Conservation (phyloP, 1,140 invertebrate genomes). For the Vanessa tameamea region DNA sequence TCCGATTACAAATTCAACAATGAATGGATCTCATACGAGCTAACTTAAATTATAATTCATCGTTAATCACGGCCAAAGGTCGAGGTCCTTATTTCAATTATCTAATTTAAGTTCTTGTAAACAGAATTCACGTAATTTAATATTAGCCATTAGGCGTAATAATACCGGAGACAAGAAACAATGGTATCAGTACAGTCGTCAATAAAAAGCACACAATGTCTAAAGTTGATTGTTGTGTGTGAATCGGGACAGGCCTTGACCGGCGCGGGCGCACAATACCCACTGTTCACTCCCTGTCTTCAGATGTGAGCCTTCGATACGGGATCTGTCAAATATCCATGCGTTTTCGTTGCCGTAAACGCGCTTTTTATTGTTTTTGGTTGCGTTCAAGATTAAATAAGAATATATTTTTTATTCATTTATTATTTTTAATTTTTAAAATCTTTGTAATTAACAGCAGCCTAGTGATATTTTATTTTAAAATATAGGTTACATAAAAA, state of each 20-base stretch:
- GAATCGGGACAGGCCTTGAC: conserved; percentile 49
- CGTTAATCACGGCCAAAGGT: conserved; percentile 32
- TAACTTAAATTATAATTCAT: conserved; percentile 13
- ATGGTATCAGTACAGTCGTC: conserved; percentile 39
- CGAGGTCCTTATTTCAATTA: conserved; percentile 23
- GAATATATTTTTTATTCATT: too few relatives aligned
- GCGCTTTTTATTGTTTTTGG: not conserved
- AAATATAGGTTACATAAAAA: too few relatives aligned
- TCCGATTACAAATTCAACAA: conserved; percentile 1
- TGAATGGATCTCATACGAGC: not conserved
- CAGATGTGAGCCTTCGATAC: conserved; percentile 15
- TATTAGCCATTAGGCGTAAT: conserved; percentile 17
- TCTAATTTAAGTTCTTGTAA: conserved; percentile 21
- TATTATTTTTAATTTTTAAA: too few relatives aligned
- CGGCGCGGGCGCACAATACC: conserved; percentile 33
- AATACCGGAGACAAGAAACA: conserved; percentile 39
- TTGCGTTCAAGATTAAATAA: not conserved
- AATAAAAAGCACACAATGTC: conserved; percentile 40
- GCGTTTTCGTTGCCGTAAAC: not conserved
- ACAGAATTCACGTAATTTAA: conserved; percentile 29
- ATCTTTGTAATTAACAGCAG: too few relatives aligned
- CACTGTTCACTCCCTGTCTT: conserved; percentile 10
- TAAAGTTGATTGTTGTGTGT: conserved; percentile 41
- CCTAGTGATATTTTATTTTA: too few relatives aligned
- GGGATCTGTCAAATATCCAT: conserved; percentile 16